Base-by-base conservation (phyloP, 2,888 invertebrate species). In the Neocrepidodera transversa region DNA sequence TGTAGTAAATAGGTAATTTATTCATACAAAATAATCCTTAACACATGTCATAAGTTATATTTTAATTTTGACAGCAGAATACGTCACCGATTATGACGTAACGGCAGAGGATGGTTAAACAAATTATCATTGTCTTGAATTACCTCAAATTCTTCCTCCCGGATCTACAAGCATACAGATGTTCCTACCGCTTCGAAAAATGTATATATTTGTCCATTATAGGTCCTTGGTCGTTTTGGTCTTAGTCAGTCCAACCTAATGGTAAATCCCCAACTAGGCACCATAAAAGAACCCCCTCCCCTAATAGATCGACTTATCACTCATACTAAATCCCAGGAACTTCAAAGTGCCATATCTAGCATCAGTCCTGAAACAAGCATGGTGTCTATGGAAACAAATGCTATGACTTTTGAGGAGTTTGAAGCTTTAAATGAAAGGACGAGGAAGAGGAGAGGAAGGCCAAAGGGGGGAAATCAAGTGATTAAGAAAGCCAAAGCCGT, bases 181-280 rank as follows among this genome's bases (percentile, higher is more conserved):
- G 8, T 28, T 45, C 16, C 28, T 23, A 23, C 5, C 26, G n/a
- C n/a, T 40, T 7, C 4, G 5, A 17, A 40, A 14, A 40, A 40
- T 16, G 16, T 18, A 7, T 16, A 40, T 2, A 16, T 40, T 36
- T 14, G 11, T 16, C 14, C 7, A 8, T 38, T 10, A 13, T 20
- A 79, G 79, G 80, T 80, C 20, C 68, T 80, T 23, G 80, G 79
- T 1, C 70, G 77, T 40, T 80, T 79, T 64, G 79, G 78, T 0
- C 76, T 76, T 32, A 73, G 76, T 5, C 77, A 77, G 42, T 71
- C 74, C 35, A 79, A 74, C 60, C 64, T 80, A 14, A 81, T 81
- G 80, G 70, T 81, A 7, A 81, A 81, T 67, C 81, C 80, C 2
- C 80, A 81, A 65, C 62, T 81, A 16, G 78, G 74, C 1, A 74